Evolutionary conservation across 2,113 vertebrate species (phyloP).

Genomic region (Caranx melampygus): DNA sequence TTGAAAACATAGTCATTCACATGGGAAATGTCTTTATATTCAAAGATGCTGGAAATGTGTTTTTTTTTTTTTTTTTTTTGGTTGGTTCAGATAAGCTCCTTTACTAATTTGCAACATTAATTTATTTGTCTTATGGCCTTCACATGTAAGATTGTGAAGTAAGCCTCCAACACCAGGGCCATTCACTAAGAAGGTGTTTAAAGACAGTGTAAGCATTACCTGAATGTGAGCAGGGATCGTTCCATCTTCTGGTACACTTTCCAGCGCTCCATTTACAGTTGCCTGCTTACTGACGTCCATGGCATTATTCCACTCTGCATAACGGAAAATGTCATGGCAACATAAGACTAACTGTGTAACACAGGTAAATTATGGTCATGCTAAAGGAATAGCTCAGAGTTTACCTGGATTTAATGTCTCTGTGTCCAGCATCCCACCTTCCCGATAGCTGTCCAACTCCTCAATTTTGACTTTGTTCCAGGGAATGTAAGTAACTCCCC

Average conservation of each 20-base stretch:
- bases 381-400: not conserved
- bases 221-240: slow-evolving; percentile 85
- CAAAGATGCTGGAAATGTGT: not conserved
- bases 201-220: slow-evolving; percentile 85
- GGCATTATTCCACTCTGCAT: slow-evolving; percentile 88
- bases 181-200: slow-evolving; percentile 52
- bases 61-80: not conserved
- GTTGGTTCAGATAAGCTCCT: slow-evolving; percentile 72
- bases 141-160: slow-evolving; percentile 29
- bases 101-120: slow-evolving; percentile 43
- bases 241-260: slow-evolving; percentile 85
- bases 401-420: slow-evolving; percentile 95
- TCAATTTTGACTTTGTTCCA: slow-evolving; percentile 95
- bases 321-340: slow-evolving; percentile 22
- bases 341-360: not conserved
- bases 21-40: not conserved
- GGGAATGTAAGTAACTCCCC: slow-evolving; percentile 95
- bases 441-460: slow-evolving; percentile 91
- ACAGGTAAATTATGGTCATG: not conserved
- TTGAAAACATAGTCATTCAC: not conserved
- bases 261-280: slow-evolving; percentile 86
- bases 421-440: slow-evolving; percentile 93
- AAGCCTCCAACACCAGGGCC: slow-evolving; percentile 13
- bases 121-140: slow-evolving; percentile 43
- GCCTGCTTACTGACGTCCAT: slow-evolving; percentile 84